phyloP scores from a whole-genome alignment of 2,113 vertebrate species.

The Paradoxurus hermaphroditus region DNA sequence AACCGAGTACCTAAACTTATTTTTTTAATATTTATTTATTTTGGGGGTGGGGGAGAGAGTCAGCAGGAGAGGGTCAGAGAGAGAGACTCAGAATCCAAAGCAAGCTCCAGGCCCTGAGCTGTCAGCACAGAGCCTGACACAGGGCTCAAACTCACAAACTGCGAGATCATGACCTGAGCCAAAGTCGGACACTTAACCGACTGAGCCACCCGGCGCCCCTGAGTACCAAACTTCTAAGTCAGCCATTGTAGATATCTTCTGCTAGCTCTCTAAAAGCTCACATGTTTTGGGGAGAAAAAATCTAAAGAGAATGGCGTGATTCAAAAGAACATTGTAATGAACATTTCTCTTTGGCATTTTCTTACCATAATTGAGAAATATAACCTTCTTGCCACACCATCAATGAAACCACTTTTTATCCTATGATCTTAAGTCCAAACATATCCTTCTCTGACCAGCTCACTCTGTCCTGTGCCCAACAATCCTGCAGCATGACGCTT shows the following conservation, averaged over 20 bases:
- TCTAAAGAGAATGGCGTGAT: not conserved
- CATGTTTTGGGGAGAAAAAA: not conserved
- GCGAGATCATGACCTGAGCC: too few species aligned
- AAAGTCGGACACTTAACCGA: too few species aligned
- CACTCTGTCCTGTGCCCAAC: not conserved
- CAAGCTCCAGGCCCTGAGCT: too few species aligned
- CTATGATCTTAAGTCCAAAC: not conserved
- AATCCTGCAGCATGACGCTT: not conserved
- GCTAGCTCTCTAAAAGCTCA: not conserved
- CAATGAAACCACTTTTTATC: not conserved
- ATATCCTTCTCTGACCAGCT: not conserved
- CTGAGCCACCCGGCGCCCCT: not conserved
- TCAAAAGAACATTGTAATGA: slow-evolving; percentile 8
- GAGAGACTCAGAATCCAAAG: too few species aligned
- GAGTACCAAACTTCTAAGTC: slow-evolving; percentile 3
- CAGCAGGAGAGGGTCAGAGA: too few species aligned
- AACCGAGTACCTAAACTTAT: not conserved
- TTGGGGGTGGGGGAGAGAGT: too few species aligned
- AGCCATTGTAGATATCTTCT: not conserved
- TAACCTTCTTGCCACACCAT: not conserved
- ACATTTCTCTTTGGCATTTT: slow-evolving; percentile 30
- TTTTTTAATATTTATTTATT: too few species aligned
- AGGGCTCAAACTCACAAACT: too few species aligned
- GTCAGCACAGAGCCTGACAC: too few species aligned
- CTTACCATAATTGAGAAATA: slow-evolving; percentile 20